Conservation (phyloP, 1,140 invertebrate genomes). For the Diorhabda elongata region DNA sequence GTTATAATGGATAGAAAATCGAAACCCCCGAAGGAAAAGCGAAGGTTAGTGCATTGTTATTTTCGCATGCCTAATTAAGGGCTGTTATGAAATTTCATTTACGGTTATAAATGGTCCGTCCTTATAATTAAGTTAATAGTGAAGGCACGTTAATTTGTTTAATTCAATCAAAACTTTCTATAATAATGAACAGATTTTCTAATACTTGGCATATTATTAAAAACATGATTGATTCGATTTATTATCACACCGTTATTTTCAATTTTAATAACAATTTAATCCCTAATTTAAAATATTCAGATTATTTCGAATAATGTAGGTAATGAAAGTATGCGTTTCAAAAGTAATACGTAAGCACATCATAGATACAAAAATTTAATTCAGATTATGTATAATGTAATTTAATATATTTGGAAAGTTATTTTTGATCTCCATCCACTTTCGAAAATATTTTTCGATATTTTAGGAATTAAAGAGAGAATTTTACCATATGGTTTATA, state of each 20-base stretch:
- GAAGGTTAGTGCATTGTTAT: slow-evolving; percentile 32
- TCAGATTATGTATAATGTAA: too few species aligned
- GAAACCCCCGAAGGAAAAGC: slow-evolving; percentile 34
- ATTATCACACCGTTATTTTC: not conserved
- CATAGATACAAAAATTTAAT: too few species aligned
- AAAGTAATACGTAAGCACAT: too few species aligned
- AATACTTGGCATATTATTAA: not conserved
- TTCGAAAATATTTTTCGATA: too few species aligned
- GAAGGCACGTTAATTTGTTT: not conserved
- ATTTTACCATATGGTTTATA: too few species aligned
- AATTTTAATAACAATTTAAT: too few species aligned
- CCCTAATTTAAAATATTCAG: too few species aligned
- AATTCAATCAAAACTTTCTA: not conserved
- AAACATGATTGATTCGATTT: not conserved
- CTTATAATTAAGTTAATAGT: not conserved
- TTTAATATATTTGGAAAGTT: too few species aligned
- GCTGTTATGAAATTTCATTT: not conserved
- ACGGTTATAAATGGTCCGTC: not conserved
- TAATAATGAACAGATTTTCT: not conserved
- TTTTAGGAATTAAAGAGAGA: too few species aligned
- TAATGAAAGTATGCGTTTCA: too few species aligned
- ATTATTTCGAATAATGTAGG: too few species aligned
- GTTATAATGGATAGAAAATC: slow-evolving; percentile 32
- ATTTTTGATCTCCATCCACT: too few species aligned
- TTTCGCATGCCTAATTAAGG: not conserved